Percentiles rank a stretch among this genome's conserved stretches.
phyloP scores from a whole-genome alignment of 2,888 invertebrate genomes.

The Cheilosia variabilis region DNA sequence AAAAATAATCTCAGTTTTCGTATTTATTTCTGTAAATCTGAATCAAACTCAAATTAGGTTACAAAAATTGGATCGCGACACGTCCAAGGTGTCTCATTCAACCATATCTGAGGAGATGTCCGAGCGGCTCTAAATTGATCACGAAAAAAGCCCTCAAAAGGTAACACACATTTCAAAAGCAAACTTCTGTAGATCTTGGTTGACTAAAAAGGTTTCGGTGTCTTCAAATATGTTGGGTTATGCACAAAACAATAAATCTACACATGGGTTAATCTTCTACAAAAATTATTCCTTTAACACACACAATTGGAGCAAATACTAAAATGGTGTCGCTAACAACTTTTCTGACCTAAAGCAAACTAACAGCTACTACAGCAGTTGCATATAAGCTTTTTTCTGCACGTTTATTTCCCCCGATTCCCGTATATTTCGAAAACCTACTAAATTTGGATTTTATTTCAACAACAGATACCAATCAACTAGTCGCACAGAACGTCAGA shows the following conservation, averaged over 20 bases:
- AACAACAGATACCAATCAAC: constrained; percentile 79
- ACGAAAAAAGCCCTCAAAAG: constrained; percentile 31
- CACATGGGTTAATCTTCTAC: constrained; percentile 20
- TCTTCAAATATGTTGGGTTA: constrained; percentile 10
- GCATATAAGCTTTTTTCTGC: constrained; percentile 38
- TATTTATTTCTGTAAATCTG: constrained; percentile 57
- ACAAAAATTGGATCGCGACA: constrained; percentile 77
- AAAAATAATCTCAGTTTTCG: constrained; percentile 67
- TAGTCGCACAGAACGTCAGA: constrained; percentile 81
- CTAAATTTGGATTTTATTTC: constrained; percentile 26
- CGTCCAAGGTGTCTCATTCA: constrained; percentile 79
- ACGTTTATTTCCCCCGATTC: background rate
- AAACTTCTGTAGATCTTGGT: constrained; percentile 17
- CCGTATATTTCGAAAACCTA: background rate
- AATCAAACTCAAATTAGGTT: constrained; percentile 57
- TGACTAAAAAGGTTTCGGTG: constrained; percentile 45
- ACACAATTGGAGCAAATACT: background rate
- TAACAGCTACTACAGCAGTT: constrained; percentile 51
- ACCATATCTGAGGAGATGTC: constrained; percentile 76
- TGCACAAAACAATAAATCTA: constrained; percentile 12
- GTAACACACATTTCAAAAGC: background rate
- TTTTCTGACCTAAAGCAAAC: constrained; percentile 11
- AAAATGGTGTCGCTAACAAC: constrained; percentile 40
- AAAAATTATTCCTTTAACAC: background rate
- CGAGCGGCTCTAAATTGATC: constrained; percentile 68